Conservation (phyloP, 2,113 vertebrate species). For the Meleagris gallopavo region DNA sequence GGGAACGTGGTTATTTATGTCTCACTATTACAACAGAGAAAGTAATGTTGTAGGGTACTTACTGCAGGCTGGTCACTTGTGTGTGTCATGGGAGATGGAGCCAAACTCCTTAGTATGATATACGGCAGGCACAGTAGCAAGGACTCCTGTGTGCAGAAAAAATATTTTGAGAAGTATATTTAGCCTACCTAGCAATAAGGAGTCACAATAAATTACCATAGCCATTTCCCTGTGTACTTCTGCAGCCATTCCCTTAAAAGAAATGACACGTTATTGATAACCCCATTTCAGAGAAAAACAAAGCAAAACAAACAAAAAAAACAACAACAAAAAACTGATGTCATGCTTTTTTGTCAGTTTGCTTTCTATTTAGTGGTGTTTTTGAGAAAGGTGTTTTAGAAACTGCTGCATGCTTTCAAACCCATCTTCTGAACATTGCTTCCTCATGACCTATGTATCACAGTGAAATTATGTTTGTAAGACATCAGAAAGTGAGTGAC, state of each 20-base stretch:
- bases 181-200: neutral
- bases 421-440: neutral
- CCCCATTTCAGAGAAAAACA: neutral
- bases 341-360: slow-evolving; percentile 30
- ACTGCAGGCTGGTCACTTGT: neutral
- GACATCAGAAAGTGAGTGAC: neutral
- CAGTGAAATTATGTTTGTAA: neutral
- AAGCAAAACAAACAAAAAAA: too few relatives aligned
- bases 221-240: slow-evolving; percentile 42
- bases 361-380: slow-evolving; percentile 19
- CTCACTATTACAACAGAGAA: neutral
- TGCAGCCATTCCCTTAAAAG: slow-evolving; percentile 34
- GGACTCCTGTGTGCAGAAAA: neutral
- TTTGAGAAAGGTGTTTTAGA: slow-evolving; percentile 14
- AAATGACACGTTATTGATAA: slow-evolving; percentile 54
- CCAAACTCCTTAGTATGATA: neutral
- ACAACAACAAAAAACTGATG: slow-evolving; percentile 40
- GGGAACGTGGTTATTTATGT: neutral
- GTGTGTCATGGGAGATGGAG: neutral
- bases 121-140: neutral
- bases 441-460: neutral
- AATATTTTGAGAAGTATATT: neutral
- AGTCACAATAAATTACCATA: slow-evolving; percentile 1
- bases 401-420: neutral
- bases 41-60: neutral